Evolutionary conservation across 1,140 invertebrate genomes (phyloP).

Genomic region (Drosophila aff.): DNA sequence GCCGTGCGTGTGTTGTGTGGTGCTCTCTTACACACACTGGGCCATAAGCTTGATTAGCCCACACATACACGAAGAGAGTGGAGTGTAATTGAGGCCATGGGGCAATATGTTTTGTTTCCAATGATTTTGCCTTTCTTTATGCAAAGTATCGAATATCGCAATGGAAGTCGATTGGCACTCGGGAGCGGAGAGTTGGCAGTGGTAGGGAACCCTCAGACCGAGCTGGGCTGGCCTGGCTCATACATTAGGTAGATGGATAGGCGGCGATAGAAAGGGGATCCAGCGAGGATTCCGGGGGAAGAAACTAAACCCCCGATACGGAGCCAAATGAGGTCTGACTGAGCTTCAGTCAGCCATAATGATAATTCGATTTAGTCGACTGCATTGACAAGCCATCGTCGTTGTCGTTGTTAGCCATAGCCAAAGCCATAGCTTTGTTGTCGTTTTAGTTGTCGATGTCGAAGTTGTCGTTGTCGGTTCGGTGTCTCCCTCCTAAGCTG

Average conservation of each 20-base stretch:
- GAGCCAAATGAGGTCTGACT: slow-evolving; percentile 83
- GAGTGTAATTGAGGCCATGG: slow-evolving; percentile 82
- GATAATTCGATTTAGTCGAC: slow-evolving; percentile 84
- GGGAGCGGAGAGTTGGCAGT: slow-evolving; percentile 1
- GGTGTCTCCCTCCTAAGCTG: slow-evolving; percentile 44
- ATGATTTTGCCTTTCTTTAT: slow-evolving; percentile 82
- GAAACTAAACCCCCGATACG: slow-evolving; percentile 50
- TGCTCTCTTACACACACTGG: slow-evolving; percentile 27
- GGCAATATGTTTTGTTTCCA: slow-evolving; percentile 82
- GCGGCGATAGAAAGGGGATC: slow-evolving; percentile 12
- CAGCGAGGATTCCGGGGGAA: slow-evolving; percentile 1
- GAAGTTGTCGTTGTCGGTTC: slow-evolving; percentile 16
- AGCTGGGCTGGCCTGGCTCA: slow-evolving; percentile 19
- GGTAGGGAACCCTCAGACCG: slow-evolving; percentile 19
- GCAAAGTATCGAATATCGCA: slow-evolving; percentile 81
- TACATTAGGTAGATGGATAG: slow-evolving; percentile 46
- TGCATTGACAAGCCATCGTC: slow-evolving; percentile 73
- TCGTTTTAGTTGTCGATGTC: slow-evolving; percentile 32
- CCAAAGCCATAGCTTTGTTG: slow-evolving; percentile 20
- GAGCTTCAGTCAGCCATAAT: slow-evolving; percentile 84
- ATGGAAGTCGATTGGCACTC: slow-evolving; percentile 54
- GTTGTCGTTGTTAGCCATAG: slow-evolving; percentile 22
- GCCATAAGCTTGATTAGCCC: slow-evolving; percentile 55
- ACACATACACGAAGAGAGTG: slow-evolving; percentile 59
- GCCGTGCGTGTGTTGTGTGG: slow-evolving; percentile 5